phyloP scores from a whole-genome alignment of 2,888 invertebrate species.

The Eilema depressum region DNA sequence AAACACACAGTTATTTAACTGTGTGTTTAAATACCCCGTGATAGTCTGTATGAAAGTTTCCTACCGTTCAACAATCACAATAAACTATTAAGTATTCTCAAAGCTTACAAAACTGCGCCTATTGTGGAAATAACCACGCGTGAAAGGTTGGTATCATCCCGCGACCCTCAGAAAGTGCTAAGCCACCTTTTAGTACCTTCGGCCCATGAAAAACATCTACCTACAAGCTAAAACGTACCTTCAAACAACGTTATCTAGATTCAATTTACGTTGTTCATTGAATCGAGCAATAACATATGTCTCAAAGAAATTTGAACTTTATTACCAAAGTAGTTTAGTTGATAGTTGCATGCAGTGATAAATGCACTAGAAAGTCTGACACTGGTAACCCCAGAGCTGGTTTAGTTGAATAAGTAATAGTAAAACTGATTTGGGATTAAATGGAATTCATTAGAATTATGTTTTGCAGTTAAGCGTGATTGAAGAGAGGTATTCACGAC shows the following conservation, averaged over 20 bases:
- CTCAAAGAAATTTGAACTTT: constrained; percentile 59
- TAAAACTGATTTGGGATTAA: constrained; percentile 58
- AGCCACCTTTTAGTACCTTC: constrained; percentile 41
- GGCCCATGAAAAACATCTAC: constrained; percentile 43
- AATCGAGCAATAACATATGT: constrained; percentile 17
- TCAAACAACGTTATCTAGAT: constrained; percentile 14
- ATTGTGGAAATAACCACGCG: constrained; percentile 77
- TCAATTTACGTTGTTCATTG: constrained; percentile 23
- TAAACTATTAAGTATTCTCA: constrained; percentile 35
- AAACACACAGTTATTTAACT: constrained; percentile 13
- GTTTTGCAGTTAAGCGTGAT: constrained; percentile 42
- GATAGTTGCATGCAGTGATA: constrained; percentile 39
- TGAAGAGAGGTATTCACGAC: constrained; percentile 28
- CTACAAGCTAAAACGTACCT: constrained; percentile 29
- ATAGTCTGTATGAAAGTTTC: constrained; percentile 9
- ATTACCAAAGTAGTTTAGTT: constrained; percentile 50
- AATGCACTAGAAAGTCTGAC: constrained; percentile 67
- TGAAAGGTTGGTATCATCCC: constrained; percentile 86
- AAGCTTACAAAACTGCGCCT: constrained; percentile 57
- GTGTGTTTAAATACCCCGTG: too few species aligned
- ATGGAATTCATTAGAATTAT: constrained; percentile 52
- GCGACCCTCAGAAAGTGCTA: constrained; percentile 81
- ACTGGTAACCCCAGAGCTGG: constrained; percentile 60
- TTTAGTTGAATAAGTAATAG: constrained; percentile 71
- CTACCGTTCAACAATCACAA: constrained; percentile 31